These are phyloP conservation scores for Berghia stephanieae DNA, from an alignment of 1,140 invertebrate genomes.

Conservation along the genomic window DNA sequence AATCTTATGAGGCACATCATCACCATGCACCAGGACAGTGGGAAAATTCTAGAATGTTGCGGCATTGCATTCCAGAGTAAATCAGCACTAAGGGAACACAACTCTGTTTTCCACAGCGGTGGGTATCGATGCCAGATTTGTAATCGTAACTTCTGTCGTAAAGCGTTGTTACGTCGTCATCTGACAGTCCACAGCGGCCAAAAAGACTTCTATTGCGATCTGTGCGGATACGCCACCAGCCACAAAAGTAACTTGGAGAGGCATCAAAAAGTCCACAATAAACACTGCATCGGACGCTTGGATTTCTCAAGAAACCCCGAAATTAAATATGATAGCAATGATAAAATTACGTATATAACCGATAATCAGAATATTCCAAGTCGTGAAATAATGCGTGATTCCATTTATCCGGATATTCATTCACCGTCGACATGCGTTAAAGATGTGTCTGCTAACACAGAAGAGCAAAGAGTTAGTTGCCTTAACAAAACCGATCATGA, in stretches of 20 bases:
- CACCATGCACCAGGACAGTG: slow-evolving; percentile 65
- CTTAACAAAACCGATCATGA: no score
- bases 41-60: slow-evolving; percentile 63
- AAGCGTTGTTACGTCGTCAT: slow-evolving; percentile 68
- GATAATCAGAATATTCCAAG: no score
- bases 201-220: slow-evolving; percentile 64
- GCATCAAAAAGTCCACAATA: slow-evolving; percentile 58
- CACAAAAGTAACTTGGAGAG: slow-evolving; percentile 69
- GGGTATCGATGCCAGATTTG: slow-evolving; percentile 66
- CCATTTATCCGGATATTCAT: no score
- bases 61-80: slow-evolving; percentile 63
- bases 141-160: slow-evolving; percentile 65
- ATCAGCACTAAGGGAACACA: slow-evolving; percentile 64
- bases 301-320: no score
- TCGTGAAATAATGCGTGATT: no score
- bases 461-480: no score
- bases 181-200: slow-evolving; percentile 65
- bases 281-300: no score
- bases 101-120: slow-evolving; percentile 52
- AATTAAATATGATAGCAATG: no score
- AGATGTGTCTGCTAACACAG: no score
- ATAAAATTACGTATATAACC: no score
- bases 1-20: slow-evolving; percentile 67
- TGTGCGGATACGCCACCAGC: slow-evolving; percentile 67
- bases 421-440: no score